Evolutionary conservation across 2,888 invertebrate species (phyloP), one percentile per base, ranked within the genome.

Genomic region (Agrotis ipsilon): DNA sequence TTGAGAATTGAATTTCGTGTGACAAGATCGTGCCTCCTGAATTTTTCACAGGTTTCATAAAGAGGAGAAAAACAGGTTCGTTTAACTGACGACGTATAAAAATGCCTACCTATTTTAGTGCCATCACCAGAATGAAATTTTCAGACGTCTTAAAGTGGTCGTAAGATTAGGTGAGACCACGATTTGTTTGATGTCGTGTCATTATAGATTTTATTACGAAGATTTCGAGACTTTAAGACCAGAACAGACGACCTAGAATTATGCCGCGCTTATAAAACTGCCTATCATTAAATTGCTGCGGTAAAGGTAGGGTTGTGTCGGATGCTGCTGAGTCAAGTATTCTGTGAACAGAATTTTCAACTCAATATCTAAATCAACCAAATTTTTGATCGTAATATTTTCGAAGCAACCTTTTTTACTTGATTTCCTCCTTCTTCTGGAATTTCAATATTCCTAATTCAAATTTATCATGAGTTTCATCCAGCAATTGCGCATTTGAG

Each of bases 181-280:
- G 84, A 88, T 88, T 88, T 88, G 85, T 87, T 86, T 87, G 83
- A 88, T 88, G 86, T 81, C 81, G 82, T 68, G 80, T 78, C 86
- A 85, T 89, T 88, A 85, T 79, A 82, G 75, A 85, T 87, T 88
- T 89, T 87, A 89, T 88, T 85, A 87, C 82, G 63, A 55, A 78
- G 85, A 83, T 84, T 83, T 75, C 63, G 71, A 67, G 74, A 80
- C 73, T 80, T 83, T 80, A 81, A 81, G 83, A 72, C 80, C 66
- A 66, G 58, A 72, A 78, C 73, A 82, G 85, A 83, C 78, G 80
- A 81, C 66, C 78, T 83, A 61, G 78, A 87, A 83, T 87, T 87
- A 84, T 88, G 78, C 63, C 60, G 51, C 66, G 73, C 66, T 80
- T 85, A 76, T 83, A 83, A 85, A 86, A 83, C 75, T 80, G 81